Evolutionary conservation across 2,797 vertebrate species (phyloP), one percentile per base, ranked within the genome.

Genomic region (Bryconaethiops microstoma): DNA sequence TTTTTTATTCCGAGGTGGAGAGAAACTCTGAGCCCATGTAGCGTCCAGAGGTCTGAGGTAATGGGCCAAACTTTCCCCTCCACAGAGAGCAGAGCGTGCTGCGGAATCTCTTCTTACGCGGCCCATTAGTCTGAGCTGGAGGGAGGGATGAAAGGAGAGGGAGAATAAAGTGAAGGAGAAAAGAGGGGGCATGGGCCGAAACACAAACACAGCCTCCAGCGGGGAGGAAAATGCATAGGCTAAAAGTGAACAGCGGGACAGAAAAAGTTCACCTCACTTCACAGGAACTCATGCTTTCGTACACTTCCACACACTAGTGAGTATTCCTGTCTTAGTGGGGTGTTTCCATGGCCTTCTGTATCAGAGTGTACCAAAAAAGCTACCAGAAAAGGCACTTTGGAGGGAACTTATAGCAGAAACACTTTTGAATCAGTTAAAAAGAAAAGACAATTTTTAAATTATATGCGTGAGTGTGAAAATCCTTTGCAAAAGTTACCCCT

Each of bases 41-140:
- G 73, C 35, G 17, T 76, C 77, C 76, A 35, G 71, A 40, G 82
- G 55, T 65, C 25, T 60, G 23, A 52, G 17, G 62, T 84, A 81
- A 85, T 84, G 85, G 78, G 68, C 81, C 39, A 29, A 78, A 62
- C 23, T 39, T 39, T 83, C 39, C 76, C 45, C 48, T 78, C 75
- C 57, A 12, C 48, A 40, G 76, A 60, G 71, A 73, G 29, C 13
- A 84, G 60, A 70, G 74, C 13, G 69, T 42, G 39, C 48, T 55
- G 45, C 76, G 68, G 63, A 71, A 76, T 73, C 76, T 79, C 35
- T 40, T 55, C 63, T 73, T 83, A 70, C 70, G 42, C 78, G 72
- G 69, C n/a, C 52, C 79, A 86, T 86, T 85, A 83, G 63, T 76
- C 79, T 64, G 16, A 79, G 57, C 69, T 81, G 69, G 52, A 80